A percentile compares a stretch with the other conserved stretches of the same genome.
Evolutionary conservation across 1,140 invertebrate species (phyloP).

Genomic region (Ostrea edulis): DNA sequence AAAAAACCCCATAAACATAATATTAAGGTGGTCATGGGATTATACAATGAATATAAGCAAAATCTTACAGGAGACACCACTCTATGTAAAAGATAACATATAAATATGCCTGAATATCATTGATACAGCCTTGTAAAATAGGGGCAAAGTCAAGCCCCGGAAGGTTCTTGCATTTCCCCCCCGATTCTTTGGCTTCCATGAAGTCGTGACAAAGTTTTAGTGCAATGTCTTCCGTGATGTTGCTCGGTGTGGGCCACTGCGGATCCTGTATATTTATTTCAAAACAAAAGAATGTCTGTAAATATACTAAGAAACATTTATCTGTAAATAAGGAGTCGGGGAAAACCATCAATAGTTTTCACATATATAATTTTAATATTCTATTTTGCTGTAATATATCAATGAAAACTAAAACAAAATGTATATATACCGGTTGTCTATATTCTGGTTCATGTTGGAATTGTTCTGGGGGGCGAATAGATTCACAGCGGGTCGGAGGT

Average conservation of each 20-base stretch:
- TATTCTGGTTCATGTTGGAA: conserved; percentile 58
- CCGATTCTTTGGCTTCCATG: conserved; percentile 43
- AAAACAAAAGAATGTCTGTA: not conserved
- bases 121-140: conserved; percentile 58
- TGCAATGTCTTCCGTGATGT: conserved; percentile 61
- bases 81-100: not conserved
- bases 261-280: conserved; percentile 51
- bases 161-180: conserved; percentile 50
- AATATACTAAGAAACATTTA: no score
- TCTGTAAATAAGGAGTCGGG: no score
- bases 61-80: not conserved
- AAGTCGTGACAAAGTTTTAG: conserved; percentile 51
- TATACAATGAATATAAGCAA: no score
- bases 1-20: not conserved
- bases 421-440: conserved; percentile 54
- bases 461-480: conserved; percentile 36
- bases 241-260: conserved; percentile 64
- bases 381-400: not conserved
- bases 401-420: not conserved
- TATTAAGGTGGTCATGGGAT: no score
- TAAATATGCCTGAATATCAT: conserved; percentile 60
- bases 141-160: conserved; percentile 38
- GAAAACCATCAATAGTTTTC: no score
- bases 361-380: not conserved
- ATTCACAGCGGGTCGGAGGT: conserved; percentile 52